A percentile compares a stretch with the other conserved stretches of the same genome.
Conservation (phyloP, 2,888 invertebrate genomes). For the Cheilosia urbana region DNA sequence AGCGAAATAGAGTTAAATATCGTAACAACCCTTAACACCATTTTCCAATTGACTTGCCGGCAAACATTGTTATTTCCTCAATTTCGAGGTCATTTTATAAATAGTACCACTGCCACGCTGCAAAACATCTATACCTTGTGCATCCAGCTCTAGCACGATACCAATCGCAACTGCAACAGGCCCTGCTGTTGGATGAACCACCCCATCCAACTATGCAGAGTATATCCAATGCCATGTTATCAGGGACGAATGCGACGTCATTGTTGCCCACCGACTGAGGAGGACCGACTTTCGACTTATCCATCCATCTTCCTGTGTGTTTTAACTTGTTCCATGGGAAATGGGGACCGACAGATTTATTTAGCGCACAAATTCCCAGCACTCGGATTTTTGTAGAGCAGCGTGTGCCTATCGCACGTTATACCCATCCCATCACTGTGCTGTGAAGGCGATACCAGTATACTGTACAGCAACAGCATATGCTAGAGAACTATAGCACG, state of each 20-base stretch:
- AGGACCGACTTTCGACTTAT: conserved; percentile 50
- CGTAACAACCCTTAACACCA: conserved; percentile 75
- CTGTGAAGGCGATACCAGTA: neutral
- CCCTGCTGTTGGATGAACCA: conserved; percentile 7
- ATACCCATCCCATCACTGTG: neutral
- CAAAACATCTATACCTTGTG: conserved; percentile 6
- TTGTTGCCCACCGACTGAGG: conserved; percentile 54
- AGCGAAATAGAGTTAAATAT: conserved; percentile 73
- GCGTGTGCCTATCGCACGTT: conserved; percentile 47
- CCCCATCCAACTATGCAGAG: neutral
- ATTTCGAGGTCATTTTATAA: conserved; percentile 75
- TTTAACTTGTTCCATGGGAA: conserved; percentile 59
- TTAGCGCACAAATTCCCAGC: conserved; percentile 67
- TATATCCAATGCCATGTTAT: conserved; percentile 60
- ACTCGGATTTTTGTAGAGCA: conserved; percentile 13
- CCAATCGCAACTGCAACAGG: neutral
- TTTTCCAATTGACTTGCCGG: conserved; percentile 75
- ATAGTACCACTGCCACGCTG: conserved; percentile 57
- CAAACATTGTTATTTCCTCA: conserved; percentile 75
- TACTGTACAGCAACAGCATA: neutral
- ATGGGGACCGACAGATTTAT: conserved; percentile 69
- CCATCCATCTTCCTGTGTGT: conserved; percentile 54
- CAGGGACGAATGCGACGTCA: conserved; percentile 70
- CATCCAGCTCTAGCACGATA: neutral
- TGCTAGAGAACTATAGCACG: conserved; percentile 34